Evolutionary conservation across 2,113 vertebrate genomes (phyloP), one percentile per base, ranked within the genome.

Genomic region (Dinomys branickii): DNA sequence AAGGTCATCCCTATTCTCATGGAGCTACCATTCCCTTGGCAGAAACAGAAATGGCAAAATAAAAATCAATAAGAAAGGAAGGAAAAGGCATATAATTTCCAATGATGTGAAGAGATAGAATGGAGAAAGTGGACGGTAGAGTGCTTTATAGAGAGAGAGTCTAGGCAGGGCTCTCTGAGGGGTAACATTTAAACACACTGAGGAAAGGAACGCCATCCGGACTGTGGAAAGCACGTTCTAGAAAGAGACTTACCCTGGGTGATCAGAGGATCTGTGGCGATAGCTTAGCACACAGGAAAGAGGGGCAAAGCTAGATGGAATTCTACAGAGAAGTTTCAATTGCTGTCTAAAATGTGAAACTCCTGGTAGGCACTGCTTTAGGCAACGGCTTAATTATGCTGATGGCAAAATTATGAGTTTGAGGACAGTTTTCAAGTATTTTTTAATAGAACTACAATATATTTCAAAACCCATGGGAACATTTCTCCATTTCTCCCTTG

Each of bases 391-490:
- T 92, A 28, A 69, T 50, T 47, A 41, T 54, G 78, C 47, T 85
- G 44, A 58, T 71, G 63, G 35, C 7, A 41, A 80, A 94, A 80
- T 12, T 81, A 14, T 38, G 44, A 93, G 19, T 78, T 67, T 80
- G 44, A 33, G 6, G 10, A 38, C 44, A 90, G 24, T 63, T 63
- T 77, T 61, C 78, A 47, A 69, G 33, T 17, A 56, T 10, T 33
- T 80, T 84, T 84, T 14, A 3, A 17, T 17, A 77, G 20, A 75
- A 41, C 28, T 50, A 50, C 50, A 35, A 33, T 80, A 10, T 19
- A 88, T 38, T 54, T 94, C 65, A 97, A 93, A 94, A n/a, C 22
- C 24, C 24, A 1, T 61, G 41, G n/a, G 33, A 92, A 88, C 30
- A 88, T 47, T 52, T 94, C 8, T 73, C 52, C 47, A 90, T 52